Evolutionary conservation across 92 coral and sea anemone species (phyloP), one percentile per base, ranked within the genome.

Genomic region (Parazoanthus atlanticus): DNA sequence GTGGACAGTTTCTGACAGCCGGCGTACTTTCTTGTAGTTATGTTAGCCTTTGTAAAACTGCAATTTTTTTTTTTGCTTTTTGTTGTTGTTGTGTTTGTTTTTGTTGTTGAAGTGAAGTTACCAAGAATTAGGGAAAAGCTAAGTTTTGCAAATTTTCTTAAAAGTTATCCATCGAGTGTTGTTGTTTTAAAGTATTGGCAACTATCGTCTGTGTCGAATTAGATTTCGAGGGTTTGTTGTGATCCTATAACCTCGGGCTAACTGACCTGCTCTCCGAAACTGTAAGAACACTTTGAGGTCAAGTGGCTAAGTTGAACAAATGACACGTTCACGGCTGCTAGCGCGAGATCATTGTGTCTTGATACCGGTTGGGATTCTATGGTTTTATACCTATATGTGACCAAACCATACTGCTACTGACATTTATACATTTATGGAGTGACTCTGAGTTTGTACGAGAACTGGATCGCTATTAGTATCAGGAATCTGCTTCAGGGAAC

Each of bases 261-360:
- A 46, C 12, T 36, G n/a, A 25, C 16, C 40, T 65, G n/a, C 76
- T 76, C 76, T 28, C 76, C 8, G 38, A 23, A 67, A 43, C 76
- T 65, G 54, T 0, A 28, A 46, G 25, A n/a, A 67, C 58, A 38
- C 28, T n/a, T 38, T 5, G 76, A 83, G 86, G 86, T 83, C 86
- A 83, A 83, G 86, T 83, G 40, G 26, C 77, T 83, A 38, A 38
- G 36, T n/a, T 65, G 32, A 38, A 67, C 76, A 49, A 16, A 43
- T 70, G 87, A 67, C 66, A 70, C 87, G 77, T 67, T 83, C 66
- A 65, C 32, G 70, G 78, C 54, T 61, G 40, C 15, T 13, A 23
- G 29, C 30, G 21, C 19, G 56, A 49, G 17, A 49, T 49, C 19
- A 49, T 49, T 13, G 17, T 13, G 58, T 52, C 30, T 26, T 79